Base-by-base conservation (phyloP, 2,113 vertebrate species). In the Ochotona princeps region DNA sequence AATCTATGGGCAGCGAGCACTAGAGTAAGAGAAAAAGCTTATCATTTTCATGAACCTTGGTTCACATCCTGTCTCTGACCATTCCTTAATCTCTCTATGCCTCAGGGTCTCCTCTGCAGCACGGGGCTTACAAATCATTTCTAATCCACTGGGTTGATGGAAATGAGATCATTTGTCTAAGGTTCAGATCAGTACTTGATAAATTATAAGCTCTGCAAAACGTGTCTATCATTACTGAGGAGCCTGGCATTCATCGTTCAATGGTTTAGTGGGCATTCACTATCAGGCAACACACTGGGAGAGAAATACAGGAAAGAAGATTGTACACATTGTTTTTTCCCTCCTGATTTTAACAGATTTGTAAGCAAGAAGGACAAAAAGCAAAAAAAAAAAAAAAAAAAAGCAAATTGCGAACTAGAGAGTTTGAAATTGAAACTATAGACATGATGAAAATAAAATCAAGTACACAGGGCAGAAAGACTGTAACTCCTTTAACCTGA, bases 371-470 rank as follows among this genome's bases (percentile, higher is more conserved):
- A 0, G 61, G 47, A 49, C 3, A 66, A 80, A 28, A 81, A 84
- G 91, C 2, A 70, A 49, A 44, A 44, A 6, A 3, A 44, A 44
- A 44, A 44, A 44, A 13, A 23, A 78, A 83, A 78, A 13, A 23
- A 78, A 81, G 73, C 44, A 35, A 83, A 78, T 61, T 73, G 12
- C 30, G 87, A 93, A 79, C 25, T 66, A 82, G 23, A 78, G 23
- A 17, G 67, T 21, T 35, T 75, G 66, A 83, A 75, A 65, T 30
- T 38, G 4, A 60, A 83, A 49, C 28, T 76, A 78, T 35, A 26
- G 18, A n/a, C 47, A n/a, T 28, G 20, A 85, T 74, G 60, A 84
- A 91, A 92, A 83, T 44, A 57, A 92, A 94, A 28, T 3, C 26
- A 78, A 82, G 28, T 20, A 30, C 7, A 51, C 0, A 0, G 15